Conservation (phyloP, 1,140 invertebrate species). For the Littorina saxatilis region DNA sequence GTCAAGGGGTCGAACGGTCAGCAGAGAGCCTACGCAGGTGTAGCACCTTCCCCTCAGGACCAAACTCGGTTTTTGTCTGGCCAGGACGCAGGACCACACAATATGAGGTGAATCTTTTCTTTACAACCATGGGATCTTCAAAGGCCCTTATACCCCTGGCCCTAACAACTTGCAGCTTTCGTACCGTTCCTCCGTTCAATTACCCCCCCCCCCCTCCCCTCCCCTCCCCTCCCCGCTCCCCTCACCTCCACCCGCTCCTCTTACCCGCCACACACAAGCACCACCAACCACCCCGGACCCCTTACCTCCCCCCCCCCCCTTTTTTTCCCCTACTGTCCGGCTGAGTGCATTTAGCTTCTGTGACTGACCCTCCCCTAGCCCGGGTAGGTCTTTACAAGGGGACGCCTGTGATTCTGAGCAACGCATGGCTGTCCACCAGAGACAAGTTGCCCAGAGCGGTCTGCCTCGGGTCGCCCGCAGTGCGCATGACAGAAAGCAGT, state of each 20-base stretch:
- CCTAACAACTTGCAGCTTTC: too few relatives aligned
- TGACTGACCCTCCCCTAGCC: too few relatives aligned
- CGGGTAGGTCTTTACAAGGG: too few relatives aligned
- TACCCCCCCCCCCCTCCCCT: neutral
- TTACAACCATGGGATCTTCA: neutral
- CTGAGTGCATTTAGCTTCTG: too few relatives aligned
- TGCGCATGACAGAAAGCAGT: too few relatives aligned
- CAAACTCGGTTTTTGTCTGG: too few relatives aligned
- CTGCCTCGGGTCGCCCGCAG: too few relatives aligned
- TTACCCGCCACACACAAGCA: neutral
- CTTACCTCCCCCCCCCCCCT: neutral
- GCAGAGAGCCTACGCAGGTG: neutral
- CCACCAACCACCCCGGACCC: neutral
- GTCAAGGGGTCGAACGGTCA: conserved; percentile 13
- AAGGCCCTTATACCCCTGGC: too few relatives aligned
- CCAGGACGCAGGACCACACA: neutral
- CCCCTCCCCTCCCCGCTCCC: neutral
- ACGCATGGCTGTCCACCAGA: too few relatives aligned
- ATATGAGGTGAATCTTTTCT: neutral
- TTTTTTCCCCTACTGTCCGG: neutral
- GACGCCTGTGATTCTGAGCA: too few relatives aligned
- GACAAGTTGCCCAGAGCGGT: too few relatives aligned
- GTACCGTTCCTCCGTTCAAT: neutral
- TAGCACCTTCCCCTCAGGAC: too few relatives aligned
- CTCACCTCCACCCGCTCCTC: neutral